Evolutionary conservation across 2,113 vertebrate genomes (phyloP).

Genomic region (Platichthys stellatus): DNA sequence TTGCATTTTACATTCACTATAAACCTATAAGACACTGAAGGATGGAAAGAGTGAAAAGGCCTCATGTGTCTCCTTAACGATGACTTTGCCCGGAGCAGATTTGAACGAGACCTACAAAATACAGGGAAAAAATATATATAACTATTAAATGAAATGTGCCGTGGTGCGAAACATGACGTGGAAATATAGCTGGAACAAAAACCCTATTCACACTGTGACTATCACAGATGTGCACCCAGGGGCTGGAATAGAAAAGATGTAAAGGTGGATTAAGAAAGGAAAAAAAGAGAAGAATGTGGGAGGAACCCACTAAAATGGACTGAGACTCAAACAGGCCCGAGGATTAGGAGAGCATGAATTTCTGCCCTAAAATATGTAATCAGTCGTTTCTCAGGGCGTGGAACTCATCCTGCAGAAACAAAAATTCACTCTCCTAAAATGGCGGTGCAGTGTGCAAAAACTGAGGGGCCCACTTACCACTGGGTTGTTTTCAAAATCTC

Average conservation of each 20-base stretch:
- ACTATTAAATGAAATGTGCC: background rate
- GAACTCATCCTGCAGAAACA: constrained; percentile 17
- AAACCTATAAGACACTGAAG: too few species aligned
- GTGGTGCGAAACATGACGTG: constrained; percentile 2
- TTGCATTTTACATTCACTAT: too few species aligned
- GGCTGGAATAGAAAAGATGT: background rate
- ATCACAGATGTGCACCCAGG: constrained; percentile 10
- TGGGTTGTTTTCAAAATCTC: constrained; percentile 79
- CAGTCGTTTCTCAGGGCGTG: background rate
- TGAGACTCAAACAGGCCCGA: constrained; percentile 2
- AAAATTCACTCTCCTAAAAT: constrained; percentile 47
- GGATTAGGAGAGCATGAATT: constrained; percentile 7
- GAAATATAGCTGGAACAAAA: background rate
- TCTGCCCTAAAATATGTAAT: constrained; percentile 17
- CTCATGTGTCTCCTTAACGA: too few species aligned
- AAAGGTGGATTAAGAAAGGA: background rate
- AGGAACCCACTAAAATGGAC: background rate
- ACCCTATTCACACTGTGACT: constrained; percentile 13
- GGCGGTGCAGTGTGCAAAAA: constrained; percentile 12
- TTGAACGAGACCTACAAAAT: background rate
- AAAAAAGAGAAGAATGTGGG: background rate
- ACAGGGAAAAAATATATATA: background rate
- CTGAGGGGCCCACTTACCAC: constrained; percentile 70
- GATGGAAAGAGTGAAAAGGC: too few species aligned
- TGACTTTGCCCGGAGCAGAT: background rate